Base-by-base conservation (phyloP, 2,113 vertebrate genomes). In the Uropsilus gracilis region DNA sequence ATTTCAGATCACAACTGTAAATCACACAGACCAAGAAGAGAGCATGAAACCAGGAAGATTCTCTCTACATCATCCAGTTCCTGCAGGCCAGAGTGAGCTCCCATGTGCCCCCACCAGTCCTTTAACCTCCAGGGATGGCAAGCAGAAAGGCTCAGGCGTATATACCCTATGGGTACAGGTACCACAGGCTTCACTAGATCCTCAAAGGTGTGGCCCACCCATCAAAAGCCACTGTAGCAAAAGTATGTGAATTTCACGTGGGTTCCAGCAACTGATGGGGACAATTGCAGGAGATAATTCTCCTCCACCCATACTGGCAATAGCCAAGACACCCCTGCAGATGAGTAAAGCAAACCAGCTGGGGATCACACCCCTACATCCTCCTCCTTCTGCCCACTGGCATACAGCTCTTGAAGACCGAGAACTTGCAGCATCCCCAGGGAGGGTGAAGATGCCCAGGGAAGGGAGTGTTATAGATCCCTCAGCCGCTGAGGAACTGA, bases 1-100 rank as follows among this genome's bases (percentile, higher is more conserved):
- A 89, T 55, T 64, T 61, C n/a, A 78, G 59, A 81, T 91, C 96
- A 94, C 7, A 83, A 78, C 30, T 30, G 22, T 61, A 91, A 94
- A 66, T 94, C 68, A 78, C 57, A 89, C 32, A 72, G 48, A 95
- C 77, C 26, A 89, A 95, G 84, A 90, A 93, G 71, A 91, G 2
- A 81, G 28, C 28, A 77, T 55, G 71, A 90, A 97, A 94, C 42
- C 64, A 94, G 57, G 16, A 76, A 53, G 72, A 48, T 57, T 48
- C 32, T 80, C 53, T 71, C 46, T 30, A 26, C 55, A 50, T 57
- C 57, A 77, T 26, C 22, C 46, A 53, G 32, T 80, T 73, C 73
- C 92, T 76, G 4, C 24, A 75, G 46, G 13, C 85, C 1, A 91
- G 46, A 86, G 71, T 57, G 78, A 95, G 8, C 69, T 94, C 48